Evolutionary conservation across 2,888 invertebrate genomes (phyloP).

Genomic region (Salticus scenicus): DNA sequence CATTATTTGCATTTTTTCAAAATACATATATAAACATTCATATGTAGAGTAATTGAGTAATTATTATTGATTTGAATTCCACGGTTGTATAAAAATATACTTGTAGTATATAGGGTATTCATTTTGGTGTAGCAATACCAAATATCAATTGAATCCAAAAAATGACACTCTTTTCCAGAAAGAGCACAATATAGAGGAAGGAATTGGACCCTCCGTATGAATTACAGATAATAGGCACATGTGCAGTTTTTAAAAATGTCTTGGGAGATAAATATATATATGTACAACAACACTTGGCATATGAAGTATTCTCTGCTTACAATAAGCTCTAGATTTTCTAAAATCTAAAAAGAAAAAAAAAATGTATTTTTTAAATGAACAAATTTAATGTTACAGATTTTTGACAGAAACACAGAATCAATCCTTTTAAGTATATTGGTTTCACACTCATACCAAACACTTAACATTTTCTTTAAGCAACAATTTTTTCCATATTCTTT

Average conservation of each 20-base stretch:
- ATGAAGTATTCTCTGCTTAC: constrained; percentile 63
- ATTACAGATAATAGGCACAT: constrained; percentile 56
- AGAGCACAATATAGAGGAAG: constrained; percentile 19
- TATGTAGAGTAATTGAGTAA: constrained; percentile 6
- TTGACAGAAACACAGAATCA: no score
- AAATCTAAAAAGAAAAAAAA: constrained; percentile 32
- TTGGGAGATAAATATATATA: constrained; percentile 38
- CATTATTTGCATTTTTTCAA: neutral
- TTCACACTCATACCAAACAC: no score
- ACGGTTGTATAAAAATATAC: constrained; percentile 60
- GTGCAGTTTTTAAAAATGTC: constrained; percentile 59
- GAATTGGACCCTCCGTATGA: constrained; percentile 46
- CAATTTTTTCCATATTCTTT: no score
- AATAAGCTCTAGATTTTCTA: constrained; percentile 67
- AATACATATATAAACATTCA: constrained; percentile 8
- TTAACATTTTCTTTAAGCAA: no score
- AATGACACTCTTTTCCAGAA: neutral
- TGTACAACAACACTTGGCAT: constrained; percentile 63
- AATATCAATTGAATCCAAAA: constrained; percentile 18
- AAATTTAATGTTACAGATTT: neutral
- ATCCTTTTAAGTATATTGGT: no score
- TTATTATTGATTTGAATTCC: constrained; percentile 19
- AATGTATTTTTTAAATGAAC: neutral
- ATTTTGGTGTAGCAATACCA: constrained; percentile 24
- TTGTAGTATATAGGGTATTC: neutral